Evolutionary conservation across 2,113 vertebrate genomes (phyloP).

Genomic region (Scalopus aquaticus): DNA sequence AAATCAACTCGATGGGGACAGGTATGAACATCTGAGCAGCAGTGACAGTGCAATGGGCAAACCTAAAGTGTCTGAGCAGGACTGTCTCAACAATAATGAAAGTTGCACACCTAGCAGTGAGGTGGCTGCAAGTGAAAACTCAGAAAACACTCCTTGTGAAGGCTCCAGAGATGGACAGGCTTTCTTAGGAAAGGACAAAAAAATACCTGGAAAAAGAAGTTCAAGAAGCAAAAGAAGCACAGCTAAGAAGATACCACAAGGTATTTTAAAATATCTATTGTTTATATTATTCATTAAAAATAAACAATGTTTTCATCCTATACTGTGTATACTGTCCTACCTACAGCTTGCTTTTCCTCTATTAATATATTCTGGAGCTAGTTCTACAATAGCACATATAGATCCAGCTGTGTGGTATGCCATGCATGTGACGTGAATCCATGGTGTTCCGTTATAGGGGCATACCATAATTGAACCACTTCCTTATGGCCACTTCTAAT

Average conservation of each 20-base stretch:
- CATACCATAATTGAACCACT: not conserved
- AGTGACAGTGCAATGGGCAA: constrained; percentile 76
- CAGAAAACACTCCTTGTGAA: constrained; percentile 59
- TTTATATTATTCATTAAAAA: not conserved
- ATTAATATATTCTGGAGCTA: not conserved
- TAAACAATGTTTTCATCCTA: not conserved
- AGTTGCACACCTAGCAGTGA: constrained; percentile 69
- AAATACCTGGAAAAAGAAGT: constrained; percentile 76
- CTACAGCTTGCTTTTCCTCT: not conserved
- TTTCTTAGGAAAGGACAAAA: constrained; percentile 68
- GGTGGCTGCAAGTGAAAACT: constrained; percentile 65
- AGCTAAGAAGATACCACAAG: constrained; percentile 78
- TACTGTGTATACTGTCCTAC: not conserved
- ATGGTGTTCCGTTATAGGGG: not conserved
- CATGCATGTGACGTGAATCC: not conserved
- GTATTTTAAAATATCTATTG: constrained; percentile 38
- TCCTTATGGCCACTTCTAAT: not conserved
- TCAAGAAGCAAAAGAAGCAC: constrained; percentile 77
- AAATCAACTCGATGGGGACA: constrained; percentile 81
- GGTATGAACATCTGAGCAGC: constrained; percentile 69
- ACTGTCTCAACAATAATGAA: constrained; percentile 90
- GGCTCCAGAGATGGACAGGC: constrained; percentile 70
- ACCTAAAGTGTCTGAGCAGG: constrained; percentile 81
- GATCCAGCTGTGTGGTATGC: not conserved
- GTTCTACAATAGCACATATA: rapidly evolving